Base-by-base conservation (phyloP, 2,797 vertebrate species). In the Coilia nasus region DNA sequence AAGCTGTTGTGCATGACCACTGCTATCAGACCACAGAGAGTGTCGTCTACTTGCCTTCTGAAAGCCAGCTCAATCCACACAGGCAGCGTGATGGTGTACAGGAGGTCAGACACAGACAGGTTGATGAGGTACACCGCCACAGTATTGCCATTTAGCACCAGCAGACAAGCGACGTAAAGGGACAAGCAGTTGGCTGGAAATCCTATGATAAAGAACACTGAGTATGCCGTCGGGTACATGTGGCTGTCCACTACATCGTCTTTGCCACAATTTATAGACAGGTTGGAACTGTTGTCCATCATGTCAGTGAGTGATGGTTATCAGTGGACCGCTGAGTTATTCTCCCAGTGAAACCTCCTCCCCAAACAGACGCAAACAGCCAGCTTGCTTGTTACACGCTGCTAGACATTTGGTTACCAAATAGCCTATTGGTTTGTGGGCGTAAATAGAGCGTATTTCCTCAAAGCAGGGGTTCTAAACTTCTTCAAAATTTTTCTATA, bases 1-100 rank as follows among this genome's bases (percentile, higher is more conserved):
- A 94, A 93, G 83, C 92, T 94, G 91, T 93, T 93, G 87, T 88
- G 82, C 92, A 92, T 93, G 64, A 93, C 67, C 44, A 91, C 82
- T 17, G 81, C 64, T 2, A 92, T 56, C 0, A 85, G 1, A 14
- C 84, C 90, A 84, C 91, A 92, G 25, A 93, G 85, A 1, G 64
- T 44, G 0, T 81, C 59, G 3, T 57, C 10, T 15, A 90, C 10
- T 0, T 12, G 14, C 4, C 10, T 62, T 6, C 1, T 0, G 41
- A 82, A 62, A n/a, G 90, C 83, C 21, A 90, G 50, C 84, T 67
- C 60, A 21, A 93, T 92, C 93, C 93, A 94, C 23, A 92, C 83
- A 3, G 93, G 92, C 47, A 94, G 81, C 28, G 91, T 85, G 15
- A 92, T 15, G 0, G 83, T 93, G 88, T 92, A 93, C 81, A 94